Evolutionary conservation across 1,140 invertebrate genomes (phyloP), one percentile per base, ranked within the genome.

Genomic region (Zaprionus ghesquierei): DNA sequence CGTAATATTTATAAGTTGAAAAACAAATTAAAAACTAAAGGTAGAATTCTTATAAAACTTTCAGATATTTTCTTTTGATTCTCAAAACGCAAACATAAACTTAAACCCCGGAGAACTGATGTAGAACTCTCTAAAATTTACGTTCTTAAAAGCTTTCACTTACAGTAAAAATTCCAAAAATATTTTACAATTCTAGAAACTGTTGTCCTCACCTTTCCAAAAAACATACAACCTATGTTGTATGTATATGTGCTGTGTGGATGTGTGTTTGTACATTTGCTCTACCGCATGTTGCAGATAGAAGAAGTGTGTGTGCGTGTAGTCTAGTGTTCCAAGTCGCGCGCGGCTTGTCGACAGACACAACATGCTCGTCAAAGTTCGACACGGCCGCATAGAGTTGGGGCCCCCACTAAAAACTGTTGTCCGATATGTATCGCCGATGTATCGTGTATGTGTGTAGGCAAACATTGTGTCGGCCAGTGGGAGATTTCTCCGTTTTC

Each of bases 281-380:
- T 54, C 41, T 58, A 13, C 33, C 44, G 46, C 46, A 58, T 61
- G 49, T 69, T 69, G 29, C 35, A 65, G n/a, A 59, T 54, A 44
- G 35, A 59, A 33, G 27, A 20, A 33, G 27, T 53, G 15, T 50
- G 20, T 35, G 22, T 50, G 41, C 51, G 13, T 23, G 12, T 51
- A 53, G 61, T 58, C 55, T 66, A 23, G 50, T 33, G 29, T 29
- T 56, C 38, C 56, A 41, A 65, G 61, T 69, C 59, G 58, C 35
- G 12, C 38, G n/a, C 15, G 23, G 59, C 59, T 53, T 54, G 69
- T 68, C 69, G 62, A 69, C 58, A 41, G 35, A 41, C 35, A 41
- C 2, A 69, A 61, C 41, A 41, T 33, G 63, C 27, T 60, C 70
- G 41, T 73, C 70, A 73, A 73, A 73, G 50, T 69, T 73, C 70